Evolutionary conservation across 2,888 invertebrate species (phyloP), one percentile per base, ranked within the genome.

Genomic region (Conchocele bisecta): DNA sequence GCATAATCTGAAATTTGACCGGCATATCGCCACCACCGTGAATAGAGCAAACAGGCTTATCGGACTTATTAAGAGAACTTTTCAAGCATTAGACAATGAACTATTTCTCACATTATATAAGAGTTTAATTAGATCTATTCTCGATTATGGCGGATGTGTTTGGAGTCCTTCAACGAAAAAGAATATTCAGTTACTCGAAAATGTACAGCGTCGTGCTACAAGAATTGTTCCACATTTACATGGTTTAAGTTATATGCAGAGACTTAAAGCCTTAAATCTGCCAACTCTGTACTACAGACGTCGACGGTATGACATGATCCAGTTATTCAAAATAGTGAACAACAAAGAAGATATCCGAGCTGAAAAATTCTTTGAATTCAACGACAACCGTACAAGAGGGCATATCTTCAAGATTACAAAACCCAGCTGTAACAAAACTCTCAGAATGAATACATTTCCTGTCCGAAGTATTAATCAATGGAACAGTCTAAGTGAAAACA

Each of bases 271-370:
- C 15, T 31, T 67, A 15, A 58, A 51, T 37, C 59, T 67, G 9
- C 67, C 67, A 28, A 51, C 44, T 3, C 58, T 66, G 41, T 31
- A 28, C 11, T 48, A 66, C 24, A 50, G 58, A 39, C 37, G 66
- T 24, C 17, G 22, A 6, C 41, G 59, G 5, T 59, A 59, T 50
- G 67, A 67, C 35, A 33, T 67, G 37, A 67, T 59, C 11, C 50
- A 67, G 26, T 31, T 59, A 24, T 67, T 42, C 33, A 67, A 44
- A 28, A 46, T 44, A 5, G 29, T 42, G 13, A 28, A 48, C 22
- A 31, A 31, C 7, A 29, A 20, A 29, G 48, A 48, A 7, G 48
- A 48, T 6, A 28, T 48, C 15, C 5, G 31, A 7, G 26, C 37
- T 26, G 35, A 17, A n/a, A 37, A 39, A 22, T 56, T 56, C 33